Base-by-base conservation (phyloP, 2,797 vertebrate species). In the Synanceia verrucosa region DNA sequence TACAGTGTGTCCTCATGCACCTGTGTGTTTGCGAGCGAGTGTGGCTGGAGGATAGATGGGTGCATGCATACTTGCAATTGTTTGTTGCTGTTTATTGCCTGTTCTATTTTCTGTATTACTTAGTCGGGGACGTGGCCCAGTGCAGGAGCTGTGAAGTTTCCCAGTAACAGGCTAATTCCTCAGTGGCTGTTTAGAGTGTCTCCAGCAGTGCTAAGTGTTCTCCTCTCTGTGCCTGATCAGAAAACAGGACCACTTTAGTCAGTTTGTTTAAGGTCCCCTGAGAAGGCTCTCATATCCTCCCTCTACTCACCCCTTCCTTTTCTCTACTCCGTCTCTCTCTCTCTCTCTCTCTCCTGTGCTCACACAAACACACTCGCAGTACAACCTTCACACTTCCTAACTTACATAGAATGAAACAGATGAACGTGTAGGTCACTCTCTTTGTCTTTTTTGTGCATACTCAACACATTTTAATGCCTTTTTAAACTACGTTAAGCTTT, bases 211-310 rank as follows among this genome's bases (percentile, higher is more conserved):
- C 87, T 92, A 90, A 92, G 87, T 92, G 90, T 92, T 91, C 87
- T 86, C 83, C 88, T 90, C 84, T 86, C 83, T 85, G 85, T 87
- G 91, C 86, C 89, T 87, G 88, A 93, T 94, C 92, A 90, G 87
- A 93, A 93, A 92, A 92, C 89, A 93, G 89, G 86, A 91, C 89
- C 90, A 91, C 91, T 92, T 91, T 90, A 91, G 85, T 91, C 86
- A 82, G 88, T 92, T 92, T 93, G 90, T 91, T 93, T 92, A 92
- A 88, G 81, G 83, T 92, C 93, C 91, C 89, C 61, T 0, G 91
- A 93, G 89, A 84, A 88, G 84, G 82, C 84, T 89, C 88, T 90
- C 87, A 84, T 90, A 88, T 91, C 86, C 84, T 85, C 81, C 78
- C 65, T 84, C 75, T 71, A 57, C 69, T 82, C 82, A 70, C 75